Base-by-base conservation (phyloP, 2,888 invertebrate species). In the Poecilobothrus nobilitatus region DNA sequence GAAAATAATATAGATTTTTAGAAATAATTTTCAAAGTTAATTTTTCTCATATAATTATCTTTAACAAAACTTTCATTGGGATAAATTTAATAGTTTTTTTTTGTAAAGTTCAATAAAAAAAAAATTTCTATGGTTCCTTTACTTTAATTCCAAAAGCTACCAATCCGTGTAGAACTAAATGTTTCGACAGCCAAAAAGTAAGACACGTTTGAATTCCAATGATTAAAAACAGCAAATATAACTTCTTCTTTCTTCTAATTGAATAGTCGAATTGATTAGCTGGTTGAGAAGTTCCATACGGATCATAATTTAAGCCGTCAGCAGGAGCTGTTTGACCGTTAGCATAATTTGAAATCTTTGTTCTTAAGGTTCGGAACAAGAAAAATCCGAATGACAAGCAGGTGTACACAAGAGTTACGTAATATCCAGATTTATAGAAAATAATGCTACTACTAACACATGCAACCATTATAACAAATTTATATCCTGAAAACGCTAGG, bases 101-200 rank as follows among this genome's bases (percentile, higher is more conserved):
- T 27, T 27, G 3, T n/a, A n/a, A 27, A 4, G 5, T 27, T 27
- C 5, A 4, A 27, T 27, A 27, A 27, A 27, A 27, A 27, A n/a
- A 5, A 4, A 41, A 37, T 8, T 37, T 41, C 7, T 41, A 41
- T 41, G 41, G 2, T 41, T 41, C 41, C 41, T 41, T 41, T 27
- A 27, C 27, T 27, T 27, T 27, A 27, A 8, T 53, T 15, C 53
- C 12, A 53, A 68, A n/a, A 69, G 72, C 71, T 68, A 72, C 74
- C 63, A 70, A 71, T 66, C 76, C 78, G 18, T 76, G 75, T 66
- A 80, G 72, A 71, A 90, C 84, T 20, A 94, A 85, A 82, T 93
- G 91, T 81, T 88, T 90, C 0, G 98, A 97, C 33, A 99, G 84
- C 91, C 95, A 93, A 91, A 96, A 98, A 80, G 96, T 94, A 70